Base-by-base conservation (phyloP, 2,888 invertebrate species). In the Leptodirus hochenwartii region DNA sequence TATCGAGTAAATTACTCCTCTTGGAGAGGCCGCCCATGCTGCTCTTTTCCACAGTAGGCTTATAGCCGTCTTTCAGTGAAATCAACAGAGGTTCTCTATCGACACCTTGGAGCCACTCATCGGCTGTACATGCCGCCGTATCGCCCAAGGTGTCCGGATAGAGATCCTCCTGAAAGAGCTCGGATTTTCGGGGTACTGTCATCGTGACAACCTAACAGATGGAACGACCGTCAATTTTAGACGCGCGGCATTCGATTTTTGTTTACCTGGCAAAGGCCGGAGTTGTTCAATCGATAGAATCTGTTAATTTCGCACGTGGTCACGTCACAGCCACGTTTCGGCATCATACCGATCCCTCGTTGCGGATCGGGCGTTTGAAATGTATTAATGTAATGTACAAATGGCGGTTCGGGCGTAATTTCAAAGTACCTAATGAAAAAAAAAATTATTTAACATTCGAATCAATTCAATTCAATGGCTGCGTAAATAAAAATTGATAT, bases 291-390 rank as follows among this genome's bases (percentile, higher is more conserved):
- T 44, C 95, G 73, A 63, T 88, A 96, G 62, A 96, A 93, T 53
- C 93, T 76, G 43, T 80, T 67, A 43, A 96, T 87, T 65, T 96
- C 96, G 58, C 93, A 95, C 38, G 77, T 76, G 38, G 76, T 78
- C 30, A 91, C 84, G 61, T 93, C 91, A 57, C 88, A 81, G 37
- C 95, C 95, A 44, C 95, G 69, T 62, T 96, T 96, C 40, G 95
- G 93, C 93, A 96, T 95, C 72, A 88, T 77, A 38, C 87, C 87
- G 54, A 88, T 85, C 50, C 93, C 93, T 62, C 93, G 69, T 56
- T 96, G 95, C 29, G 96, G 95, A 56, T 88, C 87, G n/a, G 90
- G 84, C 17, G 93, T 90, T 63, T 90, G 87, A 66, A 85, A 95
- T 45, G 90, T 91, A 62, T 84, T 93, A 52, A 96, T 87, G 58